These are phyloP conservation scores for Eptesicus fuscus DNA, from an alignment of 2,113 vertebrate species.

Conservation along the genomic window DNA sequence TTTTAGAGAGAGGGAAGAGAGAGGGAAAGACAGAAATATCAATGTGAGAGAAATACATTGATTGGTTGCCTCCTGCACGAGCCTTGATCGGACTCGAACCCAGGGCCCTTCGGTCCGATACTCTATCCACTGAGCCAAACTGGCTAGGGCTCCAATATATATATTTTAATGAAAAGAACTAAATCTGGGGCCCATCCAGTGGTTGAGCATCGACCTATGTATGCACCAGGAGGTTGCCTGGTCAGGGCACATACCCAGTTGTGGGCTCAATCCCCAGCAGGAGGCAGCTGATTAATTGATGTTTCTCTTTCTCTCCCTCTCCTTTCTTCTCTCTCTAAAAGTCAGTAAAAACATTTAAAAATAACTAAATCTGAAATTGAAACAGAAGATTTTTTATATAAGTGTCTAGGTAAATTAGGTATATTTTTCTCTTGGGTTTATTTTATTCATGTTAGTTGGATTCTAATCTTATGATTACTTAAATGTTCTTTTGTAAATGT, in stretches of 20 bases:
- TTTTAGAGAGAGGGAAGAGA: not conserved
- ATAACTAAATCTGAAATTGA: conserved; percentile 23
- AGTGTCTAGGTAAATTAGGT: not conserved
- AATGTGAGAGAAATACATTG: not conserved
- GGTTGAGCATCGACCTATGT: too few species aligned
- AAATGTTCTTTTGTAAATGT: conserved; percentile 13
- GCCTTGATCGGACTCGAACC: not conserved
- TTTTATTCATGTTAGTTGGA: conserved; percentile 17
- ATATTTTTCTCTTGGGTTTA: conserved; percentile 7
- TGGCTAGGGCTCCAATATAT: not conserved
- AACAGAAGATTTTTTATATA: not conserved
- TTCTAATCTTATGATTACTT: conserved; percentile 12
- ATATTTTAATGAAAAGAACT: not conserved
- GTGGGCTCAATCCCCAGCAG: too few species aligned
- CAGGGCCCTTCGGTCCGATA: too few species aligned
- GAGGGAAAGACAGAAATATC: not conserved
- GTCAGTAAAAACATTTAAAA: not conserved
- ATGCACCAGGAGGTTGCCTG: too few species aligned
- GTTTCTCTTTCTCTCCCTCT: too few species aligned
- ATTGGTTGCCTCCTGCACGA: not conserved
- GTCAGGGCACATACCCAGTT: too few species aligned
- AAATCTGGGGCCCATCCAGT: not conserved
- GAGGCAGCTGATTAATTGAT: too few species aligned
- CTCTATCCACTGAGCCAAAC: not conserved
- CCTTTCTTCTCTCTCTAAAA: too few species aligned